Base-by-base conservation (phyloP, 1,140 invertebrate species). In the Dermatophagoides farinae region DNA sequence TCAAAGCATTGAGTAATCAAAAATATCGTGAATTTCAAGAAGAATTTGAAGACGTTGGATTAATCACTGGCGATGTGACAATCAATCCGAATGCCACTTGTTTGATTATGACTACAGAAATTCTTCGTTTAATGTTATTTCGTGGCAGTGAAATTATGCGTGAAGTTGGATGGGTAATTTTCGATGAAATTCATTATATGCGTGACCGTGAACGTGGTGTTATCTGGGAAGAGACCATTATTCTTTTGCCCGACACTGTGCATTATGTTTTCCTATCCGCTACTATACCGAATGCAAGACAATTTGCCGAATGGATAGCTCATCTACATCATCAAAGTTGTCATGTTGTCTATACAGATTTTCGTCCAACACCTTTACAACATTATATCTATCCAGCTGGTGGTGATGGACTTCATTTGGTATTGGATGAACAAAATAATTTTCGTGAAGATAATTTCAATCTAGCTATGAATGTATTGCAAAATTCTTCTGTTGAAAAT, bases 171-270 rank as follows among this genome's bases (percentile, higher is more conserved):
- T 99, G 95, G 96, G 95, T 99, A 11, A 78, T 99, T 55, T 99
- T 99, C 77, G 96, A 99, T 73, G 96, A 99, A 77, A 99, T 99
- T 69, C 96, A 99, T 76, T 99, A 99, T 71, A 99, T 99, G 95
- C 77, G 96, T 70, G 92, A 99, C 68, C 97, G 96, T 76, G 92
- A 97, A 72, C 77, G 96, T 73, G 96, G 96, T 50, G 93, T 98
- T 22, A 95, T 96, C 5, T 99, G 96, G 96, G 93, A 97, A 78
- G 96, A 99, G 77, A 97, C 95, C 0, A 79, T 99, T 18, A 99
- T 99, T 69, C 75, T 99, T 18, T 72, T 99, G 25, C 93, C 93
- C 0, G 89, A 97, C 70, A 96, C 95, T 72, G 92, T 98, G 0
- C 90, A 92, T 70, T 97, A 93, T 73, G 96, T 99, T 6, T 99